Conservation (phyloP, 2,113 vertebrate species). For the Thunnus thynnus region DNA sequence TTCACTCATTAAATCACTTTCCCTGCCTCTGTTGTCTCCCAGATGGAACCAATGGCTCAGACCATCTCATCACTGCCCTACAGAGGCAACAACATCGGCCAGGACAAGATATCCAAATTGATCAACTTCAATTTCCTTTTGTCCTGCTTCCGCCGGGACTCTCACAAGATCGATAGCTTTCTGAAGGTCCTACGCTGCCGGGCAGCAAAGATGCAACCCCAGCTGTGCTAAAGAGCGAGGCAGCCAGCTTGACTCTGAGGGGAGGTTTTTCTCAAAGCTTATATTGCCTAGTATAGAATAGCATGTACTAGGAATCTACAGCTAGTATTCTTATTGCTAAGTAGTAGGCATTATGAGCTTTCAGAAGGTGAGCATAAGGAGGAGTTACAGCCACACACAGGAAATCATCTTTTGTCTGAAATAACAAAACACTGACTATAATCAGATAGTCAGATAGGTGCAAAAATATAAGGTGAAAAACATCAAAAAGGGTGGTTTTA, state of each 20-base stretch:
- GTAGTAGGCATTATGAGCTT: neutral
- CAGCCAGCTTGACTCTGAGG: slow-evolving; percentile 6
- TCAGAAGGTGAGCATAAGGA: neutral
- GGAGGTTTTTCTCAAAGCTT: slow-evolving; percentile 14
- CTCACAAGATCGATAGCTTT: slow-evolving; percentile 89
- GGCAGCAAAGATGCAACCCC: slow-evolving; percentile 73
- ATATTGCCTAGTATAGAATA: neutral
- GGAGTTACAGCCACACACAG: neutral
- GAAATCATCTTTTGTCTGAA: neutral
- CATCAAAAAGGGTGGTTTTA: no score
- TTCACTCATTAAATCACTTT: neutral
- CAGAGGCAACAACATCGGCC: slow-evolving; percentile 65
- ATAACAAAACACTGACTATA: neutral
- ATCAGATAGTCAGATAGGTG: no score
- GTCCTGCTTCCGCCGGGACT: slow-evolving; percentile 87
- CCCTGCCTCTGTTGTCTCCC: slow-evolving; percentile 13
- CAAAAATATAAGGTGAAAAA: neutral
- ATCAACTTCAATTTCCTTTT: slow-evolving; percentile 84
- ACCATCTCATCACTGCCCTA: slow-evolving; percentile 78
- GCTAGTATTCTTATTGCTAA: neutral
- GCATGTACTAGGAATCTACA: neutral
- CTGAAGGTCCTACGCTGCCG: slow-evolving; percentile 86
- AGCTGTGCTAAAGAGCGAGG: slow-evolving; percentile 75
- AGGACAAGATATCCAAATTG: slow-evolving; percentile 80
- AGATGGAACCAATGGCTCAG: slow-evolving; percentile 82